Conservation (phyloP, 2,888 invertebrate genomes). For the Macropis europaea region DNA sequence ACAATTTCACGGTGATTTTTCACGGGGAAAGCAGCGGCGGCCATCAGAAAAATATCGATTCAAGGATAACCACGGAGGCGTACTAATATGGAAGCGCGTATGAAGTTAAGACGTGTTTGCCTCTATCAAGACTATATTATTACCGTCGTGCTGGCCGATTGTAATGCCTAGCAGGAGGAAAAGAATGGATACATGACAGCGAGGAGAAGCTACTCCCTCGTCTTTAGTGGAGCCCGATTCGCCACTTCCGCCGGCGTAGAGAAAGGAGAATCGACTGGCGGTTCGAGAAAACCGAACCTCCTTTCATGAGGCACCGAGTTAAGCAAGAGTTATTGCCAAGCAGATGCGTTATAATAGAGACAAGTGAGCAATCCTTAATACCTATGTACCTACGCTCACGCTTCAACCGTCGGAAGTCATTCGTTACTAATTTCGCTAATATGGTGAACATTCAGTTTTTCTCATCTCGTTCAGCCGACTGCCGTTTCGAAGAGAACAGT, state of each 20-base stretch:
- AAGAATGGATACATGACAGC: slow-evolving; percentile 43
- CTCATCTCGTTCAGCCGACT: not conserved
- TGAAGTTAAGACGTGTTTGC: slow-evolving; percentile 51
- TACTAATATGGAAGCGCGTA: slow-evolving; percentile 57
- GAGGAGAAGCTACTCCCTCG: slow-evolving; percentile 47
- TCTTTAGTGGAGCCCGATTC: slow-evolving; percentile 32
- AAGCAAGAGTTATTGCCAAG: slow-evolving; percentile 49
- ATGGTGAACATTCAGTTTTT: not conserved
- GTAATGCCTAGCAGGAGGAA: slow-evolving; percentile 39
- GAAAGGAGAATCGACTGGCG: slow-evolving; percentile 38
- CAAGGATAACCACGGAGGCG: slow-evolving; percentile 31
- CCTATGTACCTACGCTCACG: slow-evolving; percentile 9
- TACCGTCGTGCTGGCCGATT: slow-evolving; percentile 37
- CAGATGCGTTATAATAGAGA: slow-evolving; percentile 45
- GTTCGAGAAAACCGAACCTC: slow-evolving; percentile 40
- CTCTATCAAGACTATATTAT: slow-evolving; percentile 54
- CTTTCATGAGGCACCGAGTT: slow-evolving; percentile 49
- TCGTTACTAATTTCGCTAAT: slow-evolving; percentile 42
- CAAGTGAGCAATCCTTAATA: slow-evolving; percentile 39
- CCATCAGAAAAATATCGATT: not conserved
- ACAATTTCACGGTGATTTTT: slow-evolving; percentile 23
- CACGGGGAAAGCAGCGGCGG: not conserved
- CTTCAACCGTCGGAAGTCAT: slow-evolving; percentile 6
- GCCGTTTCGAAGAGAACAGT: not conserved
- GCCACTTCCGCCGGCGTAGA: slow-evolving; percentile 51